These are phyloP conservation scores for Drosophila yakuba DNA, from an alignment of 1,140 invertebrate genomes.

Conservation along the genomic window DNA sequence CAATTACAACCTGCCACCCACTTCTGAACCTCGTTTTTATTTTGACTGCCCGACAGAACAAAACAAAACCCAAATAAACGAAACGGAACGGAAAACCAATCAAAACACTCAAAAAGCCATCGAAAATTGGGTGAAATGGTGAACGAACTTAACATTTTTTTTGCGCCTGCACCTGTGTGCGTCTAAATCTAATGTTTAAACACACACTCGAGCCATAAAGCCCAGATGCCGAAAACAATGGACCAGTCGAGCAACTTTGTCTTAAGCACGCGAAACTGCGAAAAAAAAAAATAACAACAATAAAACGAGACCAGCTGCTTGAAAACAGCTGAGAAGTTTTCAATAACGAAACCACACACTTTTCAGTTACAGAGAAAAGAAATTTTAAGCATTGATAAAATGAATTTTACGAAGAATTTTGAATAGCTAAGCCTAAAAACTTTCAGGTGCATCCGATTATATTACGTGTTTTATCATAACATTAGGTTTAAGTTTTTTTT, in stretches of 20 bases:
- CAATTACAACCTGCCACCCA: conserved; percentile 1
- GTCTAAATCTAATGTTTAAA: conserved; percentile 45
- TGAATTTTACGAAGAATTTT: not conserved
- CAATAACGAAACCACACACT: conserved; percentile 42
- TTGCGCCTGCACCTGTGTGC: conserved; percentile 18
- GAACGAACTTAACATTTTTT: conserved; percentile 64
- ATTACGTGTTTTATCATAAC: not conserved
- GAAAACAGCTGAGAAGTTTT: conserved; percentile 50
- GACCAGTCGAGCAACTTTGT: conserved; percentile 72
- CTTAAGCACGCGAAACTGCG: conserved; percentile 43
- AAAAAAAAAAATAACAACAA: conserved; percentile 8
- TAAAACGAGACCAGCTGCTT: conserved; percentile 61
- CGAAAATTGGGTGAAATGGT: conserved; percentile 80
- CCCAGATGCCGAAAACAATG: conserved; percentile 32
- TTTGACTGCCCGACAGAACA: not conserved
- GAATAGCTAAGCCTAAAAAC: not conserved
- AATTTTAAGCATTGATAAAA: not conserved
- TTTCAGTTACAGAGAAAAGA: conserved; percentile 14
- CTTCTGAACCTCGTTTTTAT: not conserved
- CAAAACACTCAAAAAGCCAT: conserved; percentile 26
- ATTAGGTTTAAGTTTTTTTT: not conserved
- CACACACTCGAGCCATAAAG: conserved; percentile 4
- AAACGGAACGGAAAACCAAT: conserved; percentile 46
- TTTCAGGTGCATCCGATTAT: not conserved
- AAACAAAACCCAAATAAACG: conserved; percentile 6